Conservation (phyloP, 2,888 invertebrate genomes). For the Mythimna albipuncta region DNA sequence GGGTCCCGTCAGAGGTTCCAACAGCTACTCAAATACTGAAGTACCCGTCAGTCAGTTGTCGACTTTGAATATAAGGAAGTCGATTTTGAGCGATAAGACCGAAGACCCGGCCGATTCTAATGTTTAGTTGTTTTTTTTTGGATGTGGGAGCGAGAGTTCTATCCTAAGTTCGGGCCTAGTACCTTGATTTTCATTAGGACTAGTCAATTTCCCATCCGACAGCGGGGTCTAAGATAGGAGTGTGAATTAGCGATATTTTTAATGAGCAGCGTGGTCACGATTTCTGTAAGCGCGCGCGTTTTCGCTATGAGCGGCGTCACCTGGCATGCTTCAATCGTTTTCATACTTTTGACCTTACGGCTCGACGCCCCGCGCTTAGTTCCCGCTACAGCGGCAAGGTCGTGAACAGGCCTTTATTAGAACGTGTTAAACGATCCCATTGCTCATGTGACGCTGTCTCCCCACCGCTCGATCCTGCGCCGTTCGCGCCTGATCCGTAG, state of each 20-base stretch:
- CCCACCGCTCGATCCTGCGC: no score
- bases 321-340: no score
- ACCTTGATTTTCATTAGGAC: background rate
- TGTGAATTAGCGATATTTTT: background rate
- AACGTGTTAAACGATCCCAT: no score
- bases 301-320: no score
- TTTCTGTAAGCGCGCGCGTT: no score
- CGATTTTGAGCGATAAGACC: slow-evolving; percentile 69
- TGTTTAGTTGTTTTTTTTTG: slow-evolving; percentile 65
- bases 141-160: slow-evolving; percentile 22
- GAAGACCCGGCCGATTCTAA: slow-evolving; percentile 75
- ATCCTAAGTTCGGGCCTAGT: background rate
- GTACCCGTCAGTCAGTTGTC: slow-evolving; percentile 85
- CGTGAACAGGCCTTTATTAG: no score
- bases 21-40: slow-evolving; percentile 82
- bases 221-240: background rate
- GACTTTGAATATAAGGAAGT: slow-evolving; percentile 79
- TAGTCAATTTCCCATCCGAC: background rate
- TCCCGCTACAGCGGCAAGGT: no score
- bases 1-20: slow-evolving; percentile 89
- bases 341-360: no score
- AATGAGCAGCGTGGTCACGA: no score
- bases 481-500: no score
- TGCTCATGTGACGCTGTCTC: no score
- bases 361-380: no score